Percentiles rank a stretch among this genome's conserved stretches.
phyloP scores from a whole-genome alignment of 2,797 vertebrate species.

The Acrossocheilus wenchowensis region DNA sequence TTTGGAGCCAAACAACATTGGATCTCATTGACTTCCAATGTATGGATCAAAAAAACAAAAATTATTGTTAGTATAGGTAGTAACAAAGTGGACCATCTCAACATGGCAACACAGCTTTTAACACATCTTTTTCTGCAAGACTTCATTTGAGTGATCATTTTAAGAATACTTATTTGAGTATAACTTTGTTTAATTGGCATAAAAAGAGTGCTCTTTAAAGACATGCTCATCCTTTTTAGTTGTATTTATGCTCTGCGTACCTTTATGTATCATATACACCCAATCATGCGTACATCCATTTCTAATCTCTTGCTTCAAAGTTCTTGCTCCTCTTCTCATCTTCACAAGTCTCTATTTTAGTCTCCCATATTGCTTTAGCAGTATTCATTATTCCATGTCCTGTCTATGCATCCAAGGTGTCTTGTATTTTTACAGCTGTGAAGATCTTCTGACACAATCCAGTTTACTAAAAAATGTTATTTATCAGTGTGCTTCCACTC shows the following conservation, averaged over 20 bases:
- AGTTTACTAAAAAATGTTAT: conserved; percentile 2
- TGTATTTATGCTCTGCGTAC: neutral
- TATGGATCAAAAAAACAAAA: neutral
- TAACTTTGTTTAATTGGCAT: neutral
- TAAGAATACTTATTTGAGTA: neutral
- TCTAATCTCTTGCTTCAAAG: neutral
- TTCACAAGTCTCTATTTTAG: neutral
- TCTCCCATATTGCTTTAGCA: neutral
- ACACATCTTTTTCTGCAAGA: neutral
- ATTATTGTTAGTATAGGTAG: too few relatives aligned
- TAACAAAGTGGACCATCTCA: neutral
- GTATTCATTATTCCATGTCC: neutral
- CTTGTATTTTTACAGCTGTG: neutral
- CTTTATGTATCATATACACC: neutral
- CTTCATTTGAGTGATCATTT: neutral
- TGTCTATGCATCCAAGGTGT: neutral
- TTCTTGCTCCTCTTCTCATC: neutral
- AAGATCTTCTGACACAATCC: neutral
- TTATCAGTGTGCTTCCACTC: neutral
- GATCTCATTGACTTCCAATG: neutral
- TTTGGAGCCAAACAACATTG: neutral
- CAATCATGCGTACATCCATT: neutral
- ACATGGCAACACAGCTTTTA: neutral
- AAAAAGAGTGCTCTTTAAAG: neutral
- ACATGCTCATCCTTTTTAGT: neutral